These are phyloP conservation scores for Conus betulinus DNA, from an alignment of 1,140 invertebrate genomes.

Conservation along the genomic window DNA sequence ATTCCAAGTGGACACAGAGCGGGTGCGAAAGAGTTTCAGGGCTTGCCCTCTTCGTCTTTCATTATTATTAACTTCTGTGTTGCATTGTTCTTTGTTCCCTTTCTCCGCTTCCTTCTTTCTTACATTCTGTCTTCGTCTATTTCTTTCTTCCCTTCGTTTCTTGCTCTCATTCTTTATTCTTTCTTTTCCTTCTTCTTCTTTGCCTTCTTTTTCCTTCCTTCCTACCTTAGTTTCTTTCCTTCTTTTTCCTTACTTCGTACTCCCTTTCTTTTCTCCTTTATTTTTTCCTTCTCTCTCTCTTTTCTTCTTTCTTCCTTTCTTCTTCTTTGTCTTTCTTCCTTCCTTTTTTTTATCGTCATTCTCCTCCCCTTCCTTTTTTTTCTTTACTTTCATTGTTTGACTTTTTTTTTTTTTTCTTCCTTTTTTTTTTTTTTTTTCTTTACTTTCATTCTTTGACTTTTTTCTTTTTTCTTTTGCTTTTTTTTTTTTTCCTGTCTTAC, in stretches of 20 bases:
- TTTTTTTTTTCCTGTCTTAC: neutral
- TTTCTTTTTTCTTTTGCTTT: neutral
- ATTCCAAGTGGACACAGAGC: too few relatives aligned
- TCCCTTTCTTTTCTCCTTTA: too few relatives aligned
- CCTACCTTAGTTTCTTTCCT: too few relatives aligned
- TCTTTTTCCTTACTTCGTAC: too few relatives aligned
- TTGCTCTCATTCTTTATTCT: neutral
- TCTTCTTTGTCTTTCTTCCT: neutral
- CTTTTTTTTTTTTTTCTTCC: neutral
- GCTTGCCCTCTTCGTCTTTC: neutral
- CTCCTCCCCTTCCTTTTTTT: neutral
- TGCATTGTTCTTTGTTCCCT: neutral
- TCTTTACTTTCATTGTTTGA: neutral
- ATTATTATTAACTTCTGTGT: neutral
- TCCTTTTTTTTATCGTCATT: neutral
- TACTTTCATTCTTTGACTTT: too few relatives aligned
- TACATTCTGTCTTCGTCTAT: neutral
- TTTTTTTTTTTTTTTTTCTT: neutral
- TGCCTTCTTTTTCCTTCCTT: too few relatives aligned
- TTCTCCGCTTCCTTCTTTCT: neutral
- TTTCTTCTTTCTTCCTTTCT: neutral
- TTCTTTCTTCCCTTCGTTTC: neutral
- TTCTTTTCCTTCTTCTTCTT: neutral
- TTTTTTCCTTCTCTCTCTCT: too few relatives aligned
- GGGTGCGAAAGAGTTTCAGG: too few relatives aligned